Evolutionary conservation across 2,113 vertebrate species (phyloP).

Genomic region (Stomatorhinus ivindoensis): DNA sequence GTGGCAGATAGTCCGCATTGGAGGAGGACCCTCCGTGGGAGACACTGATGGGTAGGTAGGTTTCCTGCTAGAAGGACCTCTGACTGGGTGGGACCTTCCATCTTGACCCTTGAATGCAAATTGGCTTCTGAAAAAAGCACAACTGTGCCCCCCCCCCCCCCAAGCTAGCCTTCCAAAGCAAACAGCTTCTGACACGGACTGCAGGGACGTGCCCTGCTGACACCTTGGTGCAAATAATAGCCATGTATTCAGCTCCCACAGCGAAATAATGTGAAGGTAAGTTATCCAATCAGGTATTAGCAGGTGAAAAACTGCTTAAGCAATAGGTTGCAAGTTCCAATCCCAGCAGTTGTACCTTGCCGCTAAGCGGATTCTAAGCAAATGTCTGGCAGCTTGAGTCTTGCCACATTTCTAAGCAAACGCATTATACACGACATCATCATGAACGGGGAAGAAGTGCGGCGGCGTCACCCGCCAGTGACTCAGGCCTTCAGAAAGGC

Average conservation of each 20-base stretch:
- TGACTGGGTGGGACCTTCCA: not conserved
- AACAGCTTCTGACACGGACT: not conserved
- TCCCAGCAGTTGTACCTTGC: not conserved
- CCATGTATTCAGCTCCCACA: not conserved
- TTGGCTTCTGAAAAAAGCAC: not conserved
- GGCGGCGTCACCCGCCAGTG: not conserved
- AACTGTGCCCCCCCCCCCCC: not conserved
- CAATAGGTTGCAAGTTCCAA: not conserved
- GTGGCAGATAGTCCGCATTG: not conserved
- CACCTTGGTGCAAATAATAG: not conserved
- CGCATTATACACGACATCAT: not conserved
- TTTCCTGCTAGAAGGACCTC: not conserved
- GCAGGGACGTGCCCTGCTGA: not conserved
- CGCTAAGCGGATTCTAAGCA: not conserved
- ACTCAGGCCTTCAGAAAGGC: not conserved
- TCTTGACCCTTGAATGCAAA: not conserved
- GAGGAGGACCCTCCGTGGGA: not conserved
- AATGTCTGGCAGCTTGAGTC: not conserved
- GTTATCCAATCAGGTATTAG: not conserved
- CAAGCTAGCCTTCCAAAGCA: not conserved
- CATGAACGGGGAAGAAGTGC: not conserved
- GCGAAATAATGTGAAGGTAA: not conserved
- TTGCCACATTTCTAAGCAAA: not conserved
- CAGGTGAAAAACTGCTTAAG: not conserved
- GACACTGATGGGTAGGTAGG: not conserved